Evolutionary conservation across 2,113 vertebrate genomes (phyloP).

Genomic region (Onychostruthus taczanowskii): DNA sequence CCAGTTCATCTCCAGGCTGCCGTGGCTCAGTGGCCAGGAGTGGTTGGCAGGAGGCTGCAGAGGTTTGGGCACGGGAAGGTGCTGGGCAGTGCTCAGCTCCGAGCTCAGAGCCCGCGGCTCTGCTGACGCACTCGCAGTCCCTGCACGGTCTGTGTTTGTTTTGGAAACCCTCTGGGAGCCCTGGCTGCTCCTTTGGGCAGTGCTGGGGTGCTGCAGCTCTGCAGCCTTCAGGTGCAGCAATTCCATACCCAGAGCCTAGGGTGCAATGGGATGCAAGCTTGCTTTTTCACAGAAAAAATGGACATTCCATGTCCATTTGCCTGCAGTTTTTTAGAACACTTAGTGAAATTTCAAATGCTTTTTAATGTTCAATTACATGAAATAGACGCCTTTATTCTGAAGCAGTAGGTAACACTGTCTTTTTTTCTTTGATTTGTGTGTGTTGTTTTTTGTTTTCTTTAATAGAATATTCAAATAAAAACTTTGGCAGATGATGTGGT

Average conservation of each 20-base stretch:
- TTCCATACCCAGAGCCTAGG: neutral
- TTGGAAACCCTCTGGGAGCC: neutral
- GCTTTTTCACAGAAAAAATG: neutral
- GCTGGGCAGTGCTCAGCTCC: neutral
- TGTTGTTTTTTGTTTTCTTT: conserved; percentile 69
- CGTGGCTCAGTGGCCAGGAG: neutral
- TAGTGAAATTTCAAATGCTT: neutral
- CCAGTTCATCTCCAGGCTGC: fast-evolving
- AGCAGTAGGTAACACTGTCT: conserved; percentile 66
- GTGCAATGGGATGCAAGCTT: neutral
- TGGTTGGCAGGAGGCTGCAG: neutral
- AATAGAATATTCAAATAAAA: conserved; percentile 99
- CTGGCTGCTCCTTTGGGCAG: neutral
- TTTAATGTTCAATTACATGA: neutral
- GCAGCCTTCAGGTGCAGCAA: neutral
- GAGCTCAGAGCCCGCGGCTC: neutral
- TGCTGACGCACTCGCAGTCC: neutral
- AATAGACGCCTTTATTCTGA: neutral
- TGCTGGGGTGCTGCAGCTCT: neutral
- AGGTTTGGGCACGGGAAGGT: neutral
- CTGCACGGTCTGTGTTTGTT: neutral
- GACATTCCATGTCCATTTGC: fast-evolving
- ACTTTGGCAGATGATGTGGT: conserved; percentile 99
- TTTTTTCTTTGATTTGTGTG: conserved; percentile 75
- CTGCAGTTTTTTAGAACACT: neutral